Percentiles rank a stretch among this genome's conserved stretches.
These are phyloP conservation scores for Melieria crassipennis DNA, from an alignment of 2,888 invertebrate species.

Conservation along the genomic window DNA sequence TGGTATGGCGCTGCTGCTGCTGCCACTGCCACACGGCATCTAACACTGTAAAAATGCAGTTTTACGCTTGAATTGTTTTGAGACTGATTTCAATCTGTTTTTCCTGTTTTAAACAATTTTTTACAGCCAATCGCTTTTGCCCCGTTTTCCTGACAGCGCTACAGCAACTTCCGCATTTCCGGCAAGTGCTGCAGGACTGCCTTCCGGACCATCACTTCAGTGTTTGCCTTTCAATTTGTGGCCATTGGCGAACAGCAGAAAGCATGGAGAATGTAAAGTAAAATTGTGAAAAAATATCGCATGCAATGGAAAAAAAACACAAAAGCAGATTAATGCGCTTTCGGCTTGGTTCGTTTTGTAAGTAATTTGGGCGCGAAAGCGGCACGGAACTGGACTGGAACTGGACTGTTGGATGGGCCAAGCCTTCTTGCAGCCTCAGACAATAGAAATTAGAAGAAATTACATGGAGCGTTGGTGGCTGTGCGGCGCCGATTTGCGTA, in stretches of 20 bases:
- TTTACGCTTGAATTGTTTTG: conserved; percentile 58
- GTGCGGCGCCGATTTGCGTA: conserved; percentile 39
- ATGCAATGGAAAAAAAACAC: conserved; percentile 25
- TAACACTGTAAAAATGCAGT: conserved; percentile 52
- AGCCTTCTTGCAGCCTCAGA: conserved; percentile 3
- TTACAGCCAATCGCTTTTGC: conserved; percentile 4
- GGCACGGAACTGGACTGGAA: neutral
- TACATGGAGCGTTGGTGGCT: neutral
- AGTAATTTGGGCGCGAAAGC: conserved; percentile 36
- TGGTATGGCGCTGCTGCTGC: too few species aligned
- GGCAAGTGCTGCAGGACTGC: too few species aligned
- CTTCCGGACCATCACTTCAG: conserved; percentile 9
- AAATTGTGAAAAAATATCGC: neutral
- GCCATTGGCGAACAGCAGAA: conserved; percentile 33
- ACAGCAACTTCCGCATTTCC: too few species aligned
- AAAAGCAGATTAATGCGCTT: conserved; percentile 41
- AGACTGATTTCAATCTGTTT: conserved; percentile 61
- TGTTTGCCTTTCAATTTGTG: conserved; percentile 53
- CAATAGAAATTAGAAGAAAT: conserved; percentile 39
- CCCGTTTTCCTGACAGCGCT: conserved; percentile 8
- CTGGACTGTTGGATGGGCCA: too few species aligned
- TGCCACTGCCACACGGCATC: neutral
- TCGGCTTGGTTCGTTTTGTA: conserved; percentile 40
- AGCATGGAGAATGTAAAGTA: conserved; percentile 31
- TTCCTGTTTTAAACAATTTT: conserved; percentile 40